These are phyloP conservation scores for Procapra przewalskii DNA, from an alignment of 2,113 vertebrate genomes.

Conservation along the genomic window DNA sequence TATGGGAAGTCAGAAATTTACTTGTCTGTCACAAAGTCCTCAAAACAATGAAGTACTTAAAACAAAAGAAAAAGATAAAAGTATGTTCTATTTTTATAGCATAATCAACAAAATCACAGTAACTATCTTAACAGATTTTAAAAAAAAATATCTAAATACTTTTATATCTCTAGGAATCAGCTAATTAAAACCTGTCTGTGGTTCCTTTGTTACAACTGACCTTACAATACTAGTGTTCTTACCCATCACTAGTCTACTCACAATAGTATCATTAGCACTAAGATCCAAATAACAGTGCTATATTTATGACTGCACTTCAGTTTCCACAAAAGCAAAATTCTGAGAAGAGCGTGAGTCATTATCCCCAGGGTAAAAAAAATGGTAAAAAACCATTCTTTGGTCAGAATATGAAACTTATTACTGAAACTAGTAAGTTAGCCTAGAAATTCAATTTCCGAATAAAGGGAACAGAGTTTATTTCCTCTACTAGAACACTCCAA, in stretches of 20 bases:
- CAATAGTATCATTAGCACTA: constrained; percentile 18
- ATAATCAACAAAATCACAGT: background rate
- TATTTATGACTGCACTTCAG: constrained; percentile 34
- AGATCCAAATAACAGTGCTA: background rate
- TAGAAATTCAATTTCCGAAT: constrained; percentile 60
- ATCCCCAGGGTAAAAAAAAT: constrained; percentile 42
- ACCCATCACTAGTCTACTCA: background rate
- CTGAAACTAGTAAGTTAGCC: constrained; percentile 68
- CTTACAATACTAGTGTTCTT: constrained; percentile 2
- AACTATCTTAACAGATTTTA: background rate
- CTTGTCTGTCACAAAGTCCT: background rate
- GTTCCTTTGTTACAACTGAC: constrained; percentile 20
- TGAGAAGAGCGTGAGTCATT: constrained; percentile 64
- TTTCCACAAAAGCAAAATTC: constrained; percentile 67
- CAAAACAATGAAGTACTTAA: background rate
- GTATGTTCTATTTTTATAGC: background rate
- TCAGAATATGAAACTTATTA: constrained; percentile 64
- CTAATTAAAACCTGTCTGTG: constrained; percentile 16
- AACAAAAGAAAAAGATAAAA: background rate
- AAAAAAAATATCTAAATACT: background rate
- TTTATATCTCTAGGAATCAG: background rate
- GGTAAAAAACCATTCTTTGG: too few species aligned
- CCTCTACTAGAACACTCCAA: constrained; percentile 44
- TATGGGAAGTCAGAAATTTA: constrained; percentile 23
- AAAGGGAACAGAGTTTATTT: constrained; percentile 67